Conservation (phyloP, 2,797 vertebrate genomes). For the Chaetodon trifasciatus region DNA sequence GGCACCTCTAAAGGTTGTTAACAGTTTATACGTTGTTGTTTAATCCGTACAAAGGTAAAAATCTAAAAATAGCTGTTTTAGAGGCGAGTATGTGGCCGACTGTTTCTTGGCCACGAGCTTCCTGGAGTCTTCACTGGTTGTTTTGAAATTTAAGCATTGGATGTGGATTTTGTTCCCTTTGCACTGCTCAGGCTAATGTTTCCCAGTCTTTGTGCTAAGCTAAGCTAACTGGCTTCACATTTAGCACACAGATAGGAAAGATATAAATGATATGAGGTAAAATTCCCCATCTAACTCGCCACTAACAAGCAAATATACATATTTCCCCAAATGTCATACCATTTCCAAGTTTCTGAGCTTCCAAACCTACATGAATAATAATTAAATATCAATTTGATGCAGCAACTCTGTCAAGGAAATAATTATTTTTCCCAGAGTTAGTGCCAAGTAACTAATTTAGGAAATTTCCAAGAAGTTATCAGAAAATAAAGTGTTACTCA, state of each 20-base stretch:
- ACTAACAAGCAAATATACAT: background rate
- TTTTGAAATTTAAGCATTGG: background rate
- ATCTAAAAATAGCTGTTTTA: background rate
- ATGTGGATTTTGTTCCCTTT: background rate
- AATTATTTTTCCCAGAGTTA: background rate
- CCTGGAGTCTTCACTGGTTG: background rate
- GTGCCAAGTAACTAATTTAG: background rate
- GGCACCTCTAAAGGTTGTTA: background rate
- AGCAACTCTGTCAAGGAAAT: background rate
- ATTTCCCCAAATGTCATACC: background rate
- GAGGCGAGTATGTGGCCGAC: no score
- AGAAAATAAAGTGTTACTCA: constrained; percentile 28
- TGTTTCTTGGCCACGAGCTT: background rate
- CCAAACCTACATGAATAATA: background rate
- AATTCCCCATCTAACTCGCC: background rate
- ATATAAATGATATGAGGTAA: background rate
- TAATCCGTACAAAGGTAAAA: background rate
- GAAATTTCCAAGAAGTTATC: constrained; percentile 25
- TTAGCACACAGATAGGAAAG: background rate
- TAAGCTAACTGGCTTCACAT: constrained; percentile 10
- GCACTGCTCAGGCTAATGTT: background rate
- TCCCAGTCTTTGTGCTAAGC: background rate
- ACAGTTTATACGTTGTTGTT: background rate
- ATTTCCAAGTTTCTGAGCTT: background rate
- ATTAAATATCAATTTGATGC: background rate